Evolutionary conservation across 2,113 vertebrate genomes (phyloP).

Genomic region (Prunella himalayana): DNA sequence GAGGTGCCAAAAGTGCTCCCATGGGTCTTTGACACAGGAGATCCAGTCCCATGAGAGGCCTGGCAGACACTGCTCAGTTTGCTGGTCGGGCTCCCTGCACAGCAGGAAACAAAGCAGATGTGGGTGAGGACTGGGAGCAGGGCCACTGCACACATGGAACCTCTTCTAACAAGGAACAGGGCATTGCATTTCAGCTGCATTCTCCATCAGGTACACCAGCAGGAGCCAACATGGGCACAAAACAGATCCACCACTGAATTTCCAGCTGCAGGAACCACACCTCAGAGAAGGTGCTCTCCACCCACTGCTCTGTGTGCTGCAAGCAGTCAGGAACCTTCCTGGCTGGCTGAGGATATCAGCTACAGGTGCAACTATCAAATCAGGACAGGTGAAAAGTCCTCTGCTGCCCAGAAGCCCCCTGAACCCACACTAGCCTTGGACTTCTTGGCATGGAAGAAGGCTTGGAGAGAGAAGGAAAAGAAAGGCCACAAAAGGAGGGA

Average conservation of each 20-base stretch:
- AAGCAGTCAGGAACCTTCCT: neutral
- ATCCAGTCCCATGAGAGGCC: slow-evolving; percentile 79
- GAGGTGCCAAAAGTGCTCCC: slow-evolving; percentile 88
- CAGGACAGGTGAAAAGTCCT: neutral
- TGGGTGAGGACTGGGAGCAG: neutral
- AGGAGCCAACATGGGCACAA: neutral
- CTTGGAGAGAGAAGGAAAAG: neutral
- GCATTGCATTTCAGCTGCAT: neutral
- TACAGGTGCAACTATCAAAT: neutral
- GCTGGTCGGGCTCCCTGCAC: slow-evolving; percentile 86
- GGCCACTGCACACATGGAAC: neutral
- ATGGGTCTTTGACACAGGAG: slow-evolving; percentile 90
- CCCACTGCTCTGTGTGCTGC: neutral
- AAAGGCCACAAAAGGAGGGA: neutral
- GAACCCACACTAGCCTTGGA: neutral
- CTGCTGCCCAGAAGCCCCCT: neutral
- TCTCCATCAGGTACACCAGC: neutral
- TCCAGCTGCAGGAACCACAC: neutral
- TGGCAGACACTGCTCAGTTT: slow-evolving; percentile 80
- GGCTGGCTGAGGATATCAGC: neutral
- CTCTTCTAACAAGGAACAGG: neutral
- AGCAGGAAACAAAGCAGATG: slow-evolving; percentile 16
- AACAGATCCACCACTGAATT: neutral
- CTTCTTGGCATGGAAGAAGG: neutral
- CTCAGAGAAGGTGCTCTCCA: neutral